Conservation (phyloP, 2,797 vertebrate genomes). For the Myripristis murdjan region DNA sequence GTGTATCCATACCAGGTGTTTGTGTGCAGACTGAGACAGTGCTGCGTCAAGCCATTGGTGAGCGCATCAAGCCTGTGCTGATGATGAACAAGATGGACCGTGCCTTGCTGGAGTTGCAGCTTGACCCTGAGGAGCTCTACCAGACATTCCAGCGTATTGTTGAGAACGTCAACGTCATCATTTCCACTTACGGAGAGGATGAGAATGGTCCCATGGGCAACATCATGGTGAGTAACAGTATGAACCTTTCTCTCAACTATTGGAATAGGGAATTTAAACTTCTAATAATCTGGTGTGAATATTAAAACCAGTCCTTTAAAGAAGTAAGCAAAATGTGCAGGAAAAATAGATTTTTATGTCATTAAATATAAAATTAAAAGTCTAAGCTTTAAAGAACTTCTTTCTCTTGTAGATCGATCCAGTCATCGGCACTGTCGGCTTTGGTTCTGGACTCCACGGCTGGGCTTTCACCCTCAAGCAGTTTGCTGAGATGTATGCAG, state of each 20-base stretch:
- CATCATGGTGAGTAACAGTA: slow-evolving; percentile 87
- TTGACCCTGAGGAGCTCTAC: slow-evolving; percentile 93
- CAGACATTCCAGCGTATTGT: slow-evolving; percentile 97
- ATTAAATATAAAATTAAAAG: too few species aligned
- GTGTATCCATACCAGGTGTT: slow-evolving; percentile 83
- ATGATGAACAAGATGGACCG: slow-evolving; percentile 99
- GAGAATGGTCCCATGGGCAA: slow-evolving; percentile 94
- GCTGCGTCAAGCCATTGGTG: slow-evolving; percentile 94
- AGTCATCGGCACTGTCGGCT: slow-evolving; percentile 92
- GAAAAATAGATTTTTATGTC: too few species aligned
- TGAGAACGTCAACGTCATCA: slow-evolving; percentile 96
- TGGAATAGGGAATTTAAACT: too few species aligned
- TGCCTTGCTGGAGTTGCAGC: slow-evolving; percentile 94
- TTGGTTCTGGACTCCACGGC: slow-evolving; percentile 95
- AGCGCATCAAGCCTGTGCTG: slow-evolving; percentile 95
- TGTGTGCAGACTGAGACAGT: slow-evolving; percentile 97
- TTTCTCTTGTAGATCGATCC: slow-evolving; percentile 89
- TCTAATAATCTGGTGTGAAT: too few species aligned
- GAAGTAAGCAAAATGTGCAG: too few species aligned
- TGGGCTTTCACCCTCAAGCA: slow-evolving; percentile 99
- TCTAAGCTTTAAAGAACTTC: neutral
- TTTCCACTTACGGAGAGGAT: slow-evolving; percentile 94
- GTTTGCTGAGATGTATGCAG: slow-evolving; percentile 96
- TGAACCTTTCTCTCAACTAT: neutral
- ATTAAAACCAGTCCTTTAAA: too few species aligned